Base-by-base conservation (phyloP, 2,113 vertebrate genomes). In the Sclerurus mexicanus region DNA sequence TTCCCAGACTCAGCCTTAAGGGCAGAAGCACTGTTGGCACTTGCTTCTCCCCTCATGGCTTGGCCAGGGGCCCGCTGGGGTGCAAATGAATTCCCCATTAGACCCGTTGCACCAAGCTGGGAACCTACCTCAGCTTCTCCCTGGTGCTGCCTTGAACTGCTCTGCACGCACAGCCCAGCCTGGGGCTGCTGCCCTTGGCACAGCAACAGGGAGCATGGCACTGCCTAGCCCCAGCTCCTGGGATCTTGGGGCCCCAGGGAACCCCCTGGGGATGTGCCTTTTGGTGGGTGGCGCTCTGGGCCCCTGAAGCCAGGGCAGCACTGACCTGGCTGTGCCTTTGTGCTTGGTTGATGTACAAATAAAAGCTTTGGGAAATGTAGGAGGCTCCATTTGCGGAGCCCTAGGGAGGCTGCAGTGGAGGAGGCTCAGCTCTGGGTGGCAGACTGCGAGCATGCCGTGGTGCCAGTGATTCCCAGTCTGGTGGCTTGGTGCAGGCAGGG, bases 391-490 rank as follows among this genome's bases (percentile, higher is more conserved):
- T 75, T 60, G 37, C 22, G 49, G 47, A 52, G n/a, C 47, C 49
- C 35, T 13, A 21, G 6, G 20, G 25, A 39, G 7, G 60, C 56
- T 63, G 60, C 40, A 42, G 50, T 30, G 47, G 68, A 18, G 46
- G 28, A 12, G 10, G n/a, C 39, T 71, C 40, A 25, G 37, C 37
- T 46, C 31, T 7, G 12, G 13, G 20, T 56, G 5, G 20, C n/a
- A 47, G 21, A 15, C 19, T 17, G 39, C 10, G 3, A 21, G 31
- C 46, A 40, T 27, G 10, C 1, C 0, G 12, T 39, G 4, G 40
- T 62, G n/a, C n/a, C 55, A 76, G 55, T 7, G 31, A 1, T 24
- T 39, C 37, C 63, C 3, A 1, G 23, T 9, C 17, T 0, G 0
- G 1, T 25, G 20, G 27, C 24, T 63, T 11, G 1, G 35, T 2